These are phyloP conservation scores for Meteorus sp. DNA, from an alignment of 1,140 invertebrate species.

Conservation along the genomic window DNA sequence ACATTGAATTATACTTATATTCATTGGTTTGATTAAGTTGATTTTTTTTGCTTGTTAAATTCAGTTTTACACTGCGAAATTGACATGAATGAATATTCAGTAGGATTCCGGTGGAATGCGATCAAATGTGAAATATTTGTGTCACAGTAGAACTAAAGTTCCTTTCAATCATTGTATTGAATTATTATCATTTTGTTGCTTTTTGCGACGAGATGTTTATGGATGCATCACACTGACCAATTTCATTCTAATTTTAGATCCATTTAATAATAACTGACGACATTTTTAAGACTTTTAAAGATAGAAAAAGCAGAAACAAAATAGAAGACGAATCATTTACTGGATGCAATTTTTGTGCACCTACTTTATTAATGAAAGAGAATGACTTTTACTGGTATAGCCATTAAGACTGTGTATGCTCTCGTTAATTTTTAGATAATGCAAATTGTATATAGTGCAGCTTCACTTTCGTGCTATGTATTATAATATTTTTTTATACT, in stretches of 20 bases:
- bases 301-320: neutral
- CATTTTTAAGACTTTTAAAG: constrained; percentile 13
- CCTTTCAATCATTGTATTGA: too few species aligned
- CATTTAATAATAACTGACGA: neutral
- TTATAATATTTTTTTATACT: constrained; percentile 44
- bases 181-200: too few species aligned
- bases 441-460: constrained; percentile 42
- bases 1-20: too few species aligned
- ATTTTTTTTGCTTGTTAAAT: too few species aligned
- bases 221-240: neutral
- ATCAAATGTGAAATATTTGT: too few species aligned
- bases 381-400: constrained; percentile 7
- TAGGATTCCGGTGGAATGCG: too few species aligned
- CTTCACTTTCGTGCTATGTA: constrained; percentile 46
- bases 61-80: too few species aligned
- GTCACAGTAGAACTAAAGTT: too few species aligned
- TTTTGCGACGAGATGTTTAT: too few species aligned
- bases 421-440: constrained; percentile 23
- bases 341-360: neutral
- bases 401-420: constrained; percentile 10
- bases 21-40: too few species aligned
- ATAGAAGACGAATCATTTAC: neutral
- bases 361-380: constrained; percentile 11
- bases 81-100: too few species aligned
- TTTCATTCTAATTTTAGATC: constrained; percentile 7